These are phyloP conservation scores for Trachelus tabidus DNA, from an alignment of 2,888 invertebrate species.

Conservation along the genomic window DNA sequence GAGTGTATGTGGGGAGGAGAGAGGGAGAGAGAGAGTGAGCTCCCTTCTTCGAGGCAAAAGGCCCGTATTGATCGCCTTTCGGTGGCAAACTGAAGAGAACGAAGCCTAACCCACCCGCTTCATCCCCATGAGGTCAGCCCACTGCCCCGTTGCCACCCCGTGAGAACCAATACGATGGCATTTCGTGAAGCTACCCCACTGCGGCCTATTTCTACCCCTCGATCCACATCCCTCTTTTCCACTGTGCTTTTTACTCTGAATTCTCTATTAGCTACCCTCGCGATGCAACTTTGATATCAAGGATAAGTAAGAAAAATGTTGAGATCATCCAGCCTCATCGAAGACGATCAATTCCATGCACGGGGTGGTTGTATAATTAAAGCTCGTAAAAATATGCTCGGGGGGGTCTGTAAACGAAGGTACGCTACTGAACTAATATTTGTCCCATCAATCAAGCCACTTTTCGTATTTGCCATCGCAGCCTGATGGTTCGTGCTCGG, in stretches of 20 bases:
- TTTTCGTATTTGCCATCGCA: not conserved
- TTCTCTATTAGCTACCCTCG: not conserved
- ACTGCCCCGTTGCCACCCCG: constrained; percentile 11
- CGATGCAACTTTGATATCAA: not conserved
- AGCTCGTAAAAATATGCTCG: not conserved
- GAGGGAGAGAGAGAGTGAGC: too few relatives aligned
- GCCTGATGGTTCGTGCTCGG: not conserved
- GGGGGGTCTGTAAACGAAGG: not conserved
- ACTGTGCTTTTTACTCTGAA: not conserved
- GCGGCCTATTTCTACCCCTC: not conserved
- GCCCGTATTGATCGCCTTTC: constrained; percentile 57
- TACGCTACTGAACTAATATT: constrained; percentile 28
- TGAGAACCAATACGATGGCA: constrained; percentile 20
- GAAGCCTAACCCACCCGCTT: constrained; percentile 46
- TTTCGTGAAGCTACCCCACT: constrained; percentile 13
- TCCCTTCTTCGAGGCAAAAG: constrained; percentile 10
- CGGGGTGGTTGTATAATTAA: not conserved
- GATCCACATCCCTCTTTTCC: not conserved
- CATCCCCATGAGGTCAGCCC: constrained; percentile 33
- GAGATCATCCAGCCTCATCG: not conserved
- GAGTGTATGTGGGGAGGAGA: too few relatives aligned
- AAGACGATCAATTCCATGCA: too few relatives aligned
- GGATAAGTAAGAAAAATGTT: not conserved
- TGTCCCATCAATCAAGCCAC: constrained; percentile 37
- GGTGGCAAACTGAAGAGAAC: constrained; percentile 39